Evolutionary conservation across 2,113 vertebrate genomes (phyloP).

Genomic region (Carassius carassius): DNA sequence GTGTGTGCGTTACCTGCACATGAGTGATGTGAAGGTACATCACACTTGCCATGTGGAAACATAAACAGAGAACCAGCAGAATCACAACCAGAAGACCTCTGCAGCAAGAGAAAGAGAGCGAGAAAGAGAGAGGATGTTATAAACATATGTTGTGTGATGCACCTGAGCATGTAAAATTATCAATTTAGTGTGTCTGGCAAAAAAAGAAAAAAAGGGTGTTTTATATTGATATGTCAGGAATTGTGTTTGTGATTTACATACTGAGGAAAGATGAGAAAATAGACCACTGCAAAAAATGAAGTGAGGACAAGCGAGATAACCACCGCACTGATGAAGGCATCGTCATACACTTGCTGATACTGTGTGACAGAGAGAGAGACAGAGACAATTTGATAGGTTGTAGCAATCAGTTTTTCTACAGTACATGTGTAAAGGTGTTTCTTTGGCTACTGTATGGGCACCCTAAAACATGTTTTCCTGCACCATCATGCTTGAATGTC

Average conservation of each 20-base stretch:
- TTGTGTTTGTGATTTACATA: constrained; percentile 73
- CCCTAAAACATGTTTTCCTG: neutral
- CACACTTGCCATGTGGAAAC: constrained; percentile 93
- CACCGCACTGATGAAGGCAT: constrained; percentile 93
- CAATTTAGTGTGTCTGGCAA: neutral
- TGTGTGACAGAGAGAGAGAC: constrained; percentile 65
- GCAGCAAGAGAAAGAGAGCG: constrained; percentile 36
- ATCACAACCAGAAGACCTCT: constrained; percentile 89
- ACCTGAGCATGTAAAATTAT: neutral
- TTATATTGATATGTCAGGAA: neutral
- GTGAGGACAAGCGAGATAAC: constrained; percentile 90
- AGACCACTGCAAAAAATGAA: constrained; percentile 92
- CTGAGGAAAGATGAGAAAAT: constrained; percentile 96
- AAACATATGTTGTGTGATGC: neutral
- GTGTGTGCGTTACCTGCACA: constrained; percentile 81
- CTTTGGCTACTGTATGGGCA: neutral
- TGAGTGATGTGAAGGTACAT: constrained; percentile 93
- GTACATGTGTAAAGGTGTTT: neutral
- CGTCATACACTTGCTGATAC: constrained; percentile 95
- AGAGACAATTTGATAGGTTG: constrained; percentile 34
- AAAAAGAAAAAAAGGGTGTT: neutral
- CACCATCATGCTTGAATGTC: neutral
- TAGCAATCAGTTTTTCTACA: neutral
- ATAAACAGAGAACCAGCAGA: constrained; percentile 92
- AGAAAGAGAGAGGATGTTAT: neutral